These are phyloP conservation scores for Rotaria magnacalcarata DNA, from an alignment of 2,888 invertebrate species.

Conservation along the genomic window DNA sequence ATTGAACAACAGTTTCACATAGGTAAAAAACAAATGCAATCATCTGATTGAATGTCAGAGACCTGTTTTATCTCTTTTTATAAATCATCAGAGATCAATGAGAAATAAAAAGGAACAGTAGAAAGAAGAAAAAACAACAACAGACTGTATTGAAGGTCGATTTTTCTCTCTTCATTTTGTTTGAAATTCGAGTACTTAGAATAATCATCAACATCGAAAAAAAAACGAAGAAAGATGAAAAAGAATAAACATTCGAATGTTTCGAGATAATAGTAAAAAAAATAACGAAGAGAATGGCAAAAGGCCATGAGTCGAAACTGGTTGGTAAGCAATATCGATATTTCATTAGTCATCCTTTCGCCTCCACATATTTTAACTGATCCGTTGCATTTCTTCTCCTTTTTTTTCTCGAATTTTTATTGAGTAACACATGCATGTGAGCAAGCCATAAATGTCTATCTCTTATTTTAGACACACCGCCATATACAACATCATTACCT, in stretches of 20 bases:
- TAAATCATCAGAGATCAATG: not conserved
- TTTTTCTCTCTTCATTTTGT: not conserved
- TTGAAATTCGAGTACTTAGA: not conserved
- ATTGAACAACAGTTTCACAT: not conserved
- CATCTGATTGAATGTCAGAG: conserved; percentile 11
- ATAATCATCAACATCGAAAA: not conserved
- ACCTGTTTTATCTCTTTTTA: not conserved
- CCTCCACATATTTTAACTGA: not conserved
- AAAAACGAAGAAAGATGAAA: not conserved
- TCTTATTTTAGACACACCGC: not conserved
- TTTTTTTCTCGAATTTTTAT: conserved; percentile 22
- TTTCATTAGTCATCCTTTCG: conserved; percentile 1
- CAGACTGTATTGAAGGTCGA: not conserved
- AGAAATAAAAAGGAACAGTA: not conserved
- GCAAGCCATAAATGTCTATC: not conserved
- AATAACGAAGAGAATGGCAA: not conserved
- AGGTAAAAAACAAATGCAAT: not conserved
- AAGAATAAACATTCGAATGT: conserved; percentile 18
- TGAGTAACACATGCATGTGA: conserved; percentile 1
- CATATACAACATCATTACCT: not conserved
- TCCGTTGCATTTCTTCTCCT: not conserved
- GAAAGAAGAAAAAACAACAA: not conserved
- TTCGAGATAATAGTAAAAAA: not conserved
- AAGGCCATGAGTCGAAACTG: not conserved
- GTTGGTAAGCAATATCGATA: not conserved